Conservation (phyloP, 1,140 invertebrate genomes). For the Drosophila orena region DNA sequence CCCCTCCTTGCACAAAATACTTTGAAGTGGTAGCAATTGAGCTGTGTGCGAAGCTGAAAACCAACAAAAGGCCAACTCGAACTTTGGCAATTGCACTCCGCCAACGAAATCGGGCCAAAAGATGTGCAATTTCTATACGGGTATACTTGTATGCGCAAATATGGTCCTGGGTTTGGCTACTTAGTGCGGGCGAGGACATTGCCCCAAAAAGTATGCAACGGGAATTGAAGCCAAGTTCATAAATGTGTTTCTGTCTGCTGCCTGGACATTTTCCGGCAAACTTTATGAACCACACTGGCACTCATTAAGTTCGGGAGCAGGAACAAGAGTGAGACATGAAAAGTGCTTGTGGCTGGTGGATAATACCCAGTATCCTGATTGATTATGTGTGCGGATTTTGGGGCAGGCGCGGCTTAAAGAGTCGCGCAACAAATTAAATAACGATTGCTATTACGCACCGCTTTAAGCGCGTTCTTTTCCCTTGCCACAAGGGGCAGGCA, state of each 20-base stretch:
- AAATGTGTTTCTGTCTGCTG: conserved; percentile 50
- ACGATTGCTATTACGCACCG: conserved; percentile 32
- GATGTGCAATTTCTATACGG: conserved; percentile 64
- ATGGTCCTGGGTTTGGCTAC: conserved; percentile 11
- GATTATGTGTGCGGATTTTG: conserved; percentile 60
- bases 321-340: background rate
- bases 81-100: conserved; percentile 58
- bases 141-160: background rate
- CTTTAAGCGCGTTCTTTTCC: conserved; percentile 47
- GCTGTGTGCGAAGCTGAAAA: conserved; percentile 27
- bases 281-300: conserved; percentile 57
- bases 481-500: conserved; percentile 7
- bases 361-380: conserved; percentile 51
- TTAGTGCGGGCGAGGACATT: conserved; percentile 64
- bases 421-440: conserved; percentile 56
- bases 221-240: conserved; percentile 66
- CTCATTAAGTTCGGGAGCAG: conserved; percentile 60
- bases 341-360: conserved; percentile 35
- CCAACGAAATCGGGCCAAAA: conserved; percentile 73
- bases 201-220: conserved; percentile 78
- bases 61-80: conserved; percentile 43
- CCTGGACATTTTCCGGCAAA: conserved; percentile 20
- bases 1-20: background rate
- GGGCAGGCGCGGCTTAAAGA: conserved; percentile 66
- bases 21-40: conserved; percentile 17